phyloP scores from a whole-genome alignment of 2,888 invertebrate genomes.

The Nipponacmea schrenckii region DNA sequence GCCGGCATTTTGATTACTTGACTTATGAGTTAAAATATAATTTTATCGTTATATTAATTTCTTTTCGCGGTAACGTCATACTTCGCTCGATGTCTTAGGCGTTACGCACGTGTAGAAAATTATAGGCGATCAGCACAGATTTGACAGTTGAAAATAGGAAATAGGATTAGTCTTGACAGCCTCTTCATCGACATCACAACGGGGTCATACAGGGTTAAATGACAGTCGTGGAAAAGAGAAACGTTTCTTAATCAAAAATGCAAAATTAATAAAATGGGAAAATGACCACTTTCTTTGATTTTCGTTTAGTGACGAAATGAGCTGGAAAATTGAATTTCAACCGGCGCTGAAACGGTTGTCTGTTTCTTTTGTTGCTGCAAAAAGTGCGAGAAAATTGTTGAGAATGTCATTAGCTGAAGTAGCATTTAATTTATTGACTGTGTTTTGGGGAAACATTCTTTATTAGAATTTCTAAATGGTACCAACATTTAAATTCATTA shows the following conservation, averaged over 20 bases:
- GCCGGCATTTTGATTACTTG: constrained; percentile 19
- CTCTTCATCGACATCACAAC: background rate
- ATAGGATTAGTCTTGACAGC: constrained; percentile 19
- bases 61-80: constrained; percentile 15
- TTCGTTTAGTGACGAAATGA: constrained; percentile 6
- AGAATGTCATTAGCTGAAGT: too few species aligned
- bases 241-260: constrained; percentile 2
- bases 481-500: too few species aligned
- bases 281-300: constrained; percentile 4
- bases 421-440: too few species aligned
- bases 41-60: constrained; percentile 24
- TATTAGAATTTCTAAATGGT: too few species aligned
- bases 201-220: constrained; percentile 3
- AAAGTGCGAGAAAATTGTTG: too few species aligned
- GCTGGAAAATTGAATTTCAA: background rate
- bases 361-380: constrained; percentile 7
- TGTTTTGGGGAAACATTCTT: too few species aligned
- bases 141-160: constrained; percentile 22
- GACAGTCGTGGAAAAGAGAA: background rate
- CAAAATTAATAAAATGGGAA: background rate
- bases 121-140: constrained; percentile 14
- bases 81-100: constrained; percentile 13
- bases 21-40: constrained; percentile 22
- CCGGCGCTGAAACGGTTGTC: background rate
- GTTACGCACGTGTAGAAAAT: constrained; percentile 21